phyloP scores from a whole-genome alignment of 92 coral and sea anemone genomes.

The Chrysogorgia sp. region DNA sequence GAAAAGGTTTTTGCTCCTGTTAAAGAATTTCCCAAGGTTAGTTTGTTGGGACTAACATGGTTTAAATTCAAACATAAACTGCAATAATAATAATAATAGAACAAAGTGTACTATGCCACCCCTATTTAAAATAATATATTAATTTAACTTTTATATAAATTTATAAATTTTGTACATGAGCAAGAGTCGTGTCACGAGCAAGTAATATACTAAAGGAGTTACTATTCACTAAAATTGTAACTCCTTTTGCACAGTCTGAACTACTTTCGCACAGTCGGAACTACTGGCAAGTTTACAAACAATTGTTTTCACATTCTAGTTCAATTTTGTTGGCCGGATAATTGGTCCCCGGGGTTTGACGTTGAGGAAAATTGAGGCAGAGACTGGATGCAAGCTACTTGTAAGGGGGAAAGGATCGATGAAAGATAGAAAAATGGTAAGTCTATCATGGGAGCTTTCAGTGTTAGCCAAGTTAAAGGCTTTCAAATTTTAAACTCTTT shows the following conservation, averaged over 20 bases:
- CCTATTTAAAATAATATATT: too few relatives aligned
- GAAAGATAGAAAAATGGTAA: slow-evolving; percentile 96
- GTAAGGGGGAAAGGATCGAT: slow-evolving; percentile 96
- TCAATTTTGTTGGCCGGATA: slow-evolving; percentile 96
- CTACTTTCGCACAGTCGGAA: too few relatives aligned
- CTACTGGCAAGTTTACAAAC: too few relatives aligned
- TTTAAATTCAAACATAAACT: too few relatives aligned
- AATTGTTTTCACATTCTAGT: slow-evolving; percentile 49
- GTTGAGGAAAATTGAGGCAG: slow-evolving; percentile 77
- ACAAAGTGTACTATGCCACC: too few relatives aligned
- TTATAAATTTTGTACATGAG: too few relatives aligned
- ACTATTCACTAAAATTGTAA: not conserved
- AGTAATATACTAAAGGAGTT: too few relatives aligned
- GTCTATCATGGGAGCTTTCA: not conserved
- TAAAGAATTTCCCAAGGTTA: slow-evolving; percentile 95
- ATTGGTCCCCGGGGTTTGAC: slow-evolving; percentile 98
- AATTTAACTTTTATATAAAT: too few relatives aligned
- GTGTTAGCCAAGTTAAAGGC: too few relatives aligned
- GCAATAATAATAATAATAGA: not conserved
- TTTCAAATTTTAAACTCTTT: not conserved
- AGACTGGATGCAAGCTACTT: slow-evolving; percentile 88
- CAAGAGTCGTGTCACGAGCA: too few relatives aligned
- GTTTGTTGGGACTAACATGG: slow-evolving; percentile 5
- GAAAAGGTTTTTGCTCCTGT: slow-evolving; percentile 98
- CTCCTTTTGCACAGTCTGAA: too few relatives aligned